Percentiles rank a stretch among this genome's conserved stretches.
phyloP scores from a whole-genome alignment of 2,113 vertebrate genomes.

The Psephotus haematonotus region DNA sequence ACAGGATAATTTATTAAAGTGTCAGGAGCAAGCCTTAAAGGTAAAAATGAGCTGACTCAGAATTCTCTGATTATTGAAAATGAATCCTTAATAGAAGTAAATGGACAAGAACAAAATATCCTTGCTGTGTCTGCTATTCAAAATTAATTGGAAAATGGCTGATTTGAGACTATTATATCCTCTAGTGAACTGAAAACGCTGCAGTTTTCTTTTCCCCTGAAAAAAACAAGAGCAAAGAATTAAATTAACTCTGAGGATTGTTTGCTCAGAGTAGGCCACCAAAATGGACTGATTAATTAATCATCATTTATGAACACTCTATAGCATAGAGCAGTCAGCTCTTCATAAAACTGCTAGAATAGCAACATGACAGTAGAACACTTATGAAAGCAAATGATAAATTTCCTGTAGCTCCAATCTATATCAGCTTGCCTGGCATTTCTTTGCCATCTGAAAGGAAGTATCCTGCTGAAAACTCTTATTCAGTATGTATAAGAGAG shows the following conservation, averaged over 20 bases:
- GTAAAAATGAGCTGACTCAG: conserved; percentile 67
- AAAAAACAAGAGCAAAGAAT: conserved; percentile 6
- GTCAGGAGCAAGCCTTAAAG: conserved; percentile 60
- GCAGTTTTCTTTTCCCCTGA: not conserved
- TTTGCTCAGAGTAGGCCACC: conserved; percentile 41
- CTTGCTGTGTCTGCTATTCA: not conserved
- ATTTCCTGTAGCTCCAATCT: not conserved
- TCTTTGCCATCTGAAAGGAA: not conserved
- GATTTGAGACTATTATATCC: conserved; percentile 55
- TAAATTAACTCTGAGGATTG: conserved; percentile 61
- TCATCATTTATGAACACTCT: conserved; percentile 47
- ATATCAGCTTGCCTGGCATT: not conserved
- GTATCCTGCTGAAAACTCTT: not conserved
- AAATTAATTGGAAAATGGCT: conserved; percentile 66
- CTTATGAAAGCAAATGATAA: conserved; percentile 13
- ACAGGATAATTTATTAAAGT: conserved; percentile 36
- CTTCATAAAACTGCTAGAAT: conserved; percentile 44
- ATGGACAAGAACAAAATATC: conserved; percentile 58
- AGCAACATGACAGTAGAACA: conserved; percentile 27
- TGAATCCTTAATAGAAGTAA: conserved; percentile 69
- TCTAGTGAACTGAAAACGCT: conserved; percentile 33
- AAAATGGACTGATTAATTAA: conserved; percentile 64
- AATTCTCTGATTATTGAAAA: conserved; percentile 69
- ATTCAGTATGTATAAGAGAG: not conserved
- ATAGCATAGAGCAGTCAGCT: conserved; percentile 14